Conservation (phyloP, 2,797 vertebrate genomes). For the Mormyrops attenuatus region DNA sequence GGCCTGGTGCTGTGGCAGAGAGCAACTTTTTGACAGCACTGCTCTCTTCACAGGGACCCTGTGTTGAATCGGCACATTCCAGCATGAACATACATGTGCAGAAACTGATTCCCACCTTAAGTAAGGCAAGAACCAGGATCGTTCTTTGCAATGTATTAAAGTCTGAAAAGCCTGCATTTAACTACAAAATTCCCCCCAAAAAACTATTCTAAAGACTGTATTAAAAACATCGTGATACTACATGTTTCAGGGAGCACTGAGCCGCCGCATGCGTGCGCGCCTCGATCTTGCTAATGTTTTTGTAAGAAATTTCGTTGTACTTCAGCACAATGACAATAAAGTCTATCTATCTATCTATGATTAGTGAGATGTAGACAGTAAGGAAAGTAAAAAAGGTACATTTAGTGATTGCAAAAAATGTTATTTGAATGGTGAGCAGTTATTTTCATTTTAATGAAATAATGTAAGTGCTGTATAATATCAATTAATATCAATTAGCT, state of each 20-base stretch:
- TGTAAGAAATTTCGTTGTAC: too few relatives aligned
- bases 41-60: constrained; percentile 19
- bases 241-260: neutral
- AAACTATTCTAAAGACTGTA: neutral
- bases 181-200: neutral
- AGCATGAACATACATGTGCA: constrained; percentile 13
- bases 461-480: neutral
- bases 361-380: neutral
- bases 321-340: too few relatives aligned
- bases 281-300: too few relatives aligned
- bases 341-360: too few relatives aligned
- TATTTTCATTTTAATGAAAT: neutral
- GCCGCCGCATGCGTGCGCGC: too few relatives aligned
- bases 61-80: neutral
- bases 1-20: neutral
- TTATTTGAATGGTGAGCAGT: neutral
- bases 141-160: neutral
- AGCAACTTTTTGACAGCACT: neutral
- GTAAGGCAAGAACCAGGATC: neutral
- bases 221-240: neutral
- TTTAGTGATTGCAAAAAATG: neutral
- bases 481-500: neutral
- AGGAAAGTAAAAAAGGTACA: neutral
- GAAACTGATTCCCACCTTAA: neutral
- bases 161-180: neutral